phyloP scores from a whole-genome alignment of 2,797 vertebrate genomes.

The Simalia tracyae region DNA sequence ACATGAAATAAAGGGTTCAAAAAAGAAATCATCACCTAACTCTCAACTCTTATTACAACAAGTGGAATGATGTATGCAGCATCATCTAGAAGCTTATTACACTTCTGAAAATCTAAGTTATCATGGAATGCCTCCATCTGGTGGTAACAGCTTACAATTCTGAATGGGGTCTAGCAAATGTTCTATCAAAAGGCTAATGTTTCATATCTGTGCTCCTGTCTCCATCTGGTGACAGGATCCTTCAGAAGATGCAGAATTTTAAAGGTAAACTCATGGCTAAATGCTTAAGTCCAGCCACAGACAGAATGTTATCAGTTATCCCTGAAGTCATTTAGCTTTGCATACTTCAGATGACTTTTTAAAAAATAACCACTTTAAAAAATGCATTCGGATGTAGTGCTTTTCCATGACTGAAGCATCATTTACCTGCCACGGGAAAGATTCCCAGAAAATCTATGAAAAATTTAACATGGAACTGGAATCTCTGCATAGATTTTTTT shows the following conservation, averaged over 20 bases:
- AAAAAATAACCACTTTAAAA: not conserved
- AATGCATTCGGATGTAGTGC: not conserved
- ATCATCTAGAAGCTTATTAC: not conserved
- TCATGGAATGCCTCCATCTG: conserved; percentile 30
- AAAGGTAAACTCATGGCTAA: not conserved
- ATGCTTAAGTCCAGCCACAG: not conserved
- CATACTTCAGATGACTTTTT: not conserved
- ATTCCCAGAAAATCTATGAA: not conserved
- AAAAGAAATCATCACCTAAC: not conserved
- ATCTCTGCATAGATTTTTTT: not conserved
- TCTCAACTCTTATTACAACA: not conserved
- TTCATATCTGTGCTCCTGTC: conserved; percentile 44
- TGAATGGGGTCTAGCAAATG: not conserved
- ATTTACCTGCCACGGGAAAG: not conserved
- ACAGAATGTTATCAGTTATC: not conserved
- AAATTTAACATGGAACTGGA: not conserved
- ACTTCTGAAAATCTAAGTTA: not conserved
- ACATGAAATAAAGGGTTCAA: not conserved
- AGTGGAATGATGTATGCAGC: not conserved
- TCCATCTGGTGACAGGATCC: conserved; percentile 54
- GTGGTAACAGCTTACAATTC: conserved; percentile 15
- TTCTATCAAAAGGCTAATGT: not conserved
- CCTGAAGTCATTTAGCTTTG: not conserved
- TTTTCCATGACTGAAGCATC: conserved; percentile 58
- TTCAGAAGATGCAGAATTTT: not conserved